Conservation (phyloP, 1,140 invertebrate genomes). For the Protaetia brevitarsis region DNA sequence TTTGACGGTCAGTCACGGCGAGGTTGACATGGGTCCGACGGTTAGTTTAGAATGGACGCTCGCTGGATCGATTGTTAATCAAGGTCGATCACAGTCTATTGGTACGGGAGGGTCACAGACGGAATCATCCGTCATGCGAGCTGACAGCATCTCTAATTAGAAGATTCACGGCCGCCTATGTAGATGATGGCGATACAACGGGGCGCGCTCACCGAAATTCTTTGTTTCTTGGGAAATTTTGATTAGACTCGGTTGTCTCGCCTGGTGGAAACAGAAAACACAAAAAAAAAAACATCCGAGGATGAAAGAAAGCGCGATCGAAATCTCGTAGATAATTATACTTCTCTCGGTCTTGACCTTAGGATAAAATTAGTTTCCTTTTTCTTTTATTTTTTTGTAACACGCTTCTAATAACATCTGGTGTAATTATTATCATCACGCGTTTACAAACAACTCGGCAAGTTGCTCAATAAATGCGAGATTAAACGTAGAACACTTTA, state of each 20-base stretch:
- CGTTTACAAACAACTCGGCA: too few relatives aligned
- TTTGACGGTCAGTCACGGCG: conserved; percentile 36
- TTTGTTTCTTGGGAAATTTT: conserved; percentile 2
- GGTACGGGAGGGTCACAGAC: conserved; percentile 28
- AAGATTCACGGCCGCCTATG: conserved; percentile 16
- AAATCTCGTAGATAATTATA: too few relatives aligned
- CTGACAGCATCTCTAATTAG: conserved; percentile 36
- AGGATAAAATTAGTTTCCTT: too few relatives aligned
- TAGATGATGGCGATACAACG: conserved; percentile 12
- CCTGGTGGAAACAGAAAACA: too few relatives aligned
- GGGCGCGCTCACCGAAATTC: background rate
- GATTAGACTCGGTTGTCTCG: conserved; percentile 1
- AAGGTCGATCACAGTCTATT: conserved; percentile 33
- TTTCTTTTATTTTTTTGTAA: too few relatives aligned
- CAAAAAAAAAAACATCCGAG: too few relatives aligned
- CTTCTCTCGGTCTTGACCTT: too few relatives aligned
- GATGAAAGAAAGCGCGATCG: too few relatives aligned
- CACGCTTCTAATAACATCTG: too few relatives aligned
- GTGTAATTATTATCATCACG: too few relatives aligned
- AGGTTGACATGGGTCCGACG: conserved; percentile 39
- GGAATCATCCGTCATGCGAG: conserved; percentile 31
- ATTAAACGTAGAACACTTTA: too few relatives aligned
- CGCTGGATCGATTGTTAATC: conserved; percentile 23
- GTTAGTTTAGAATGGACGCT: conserved; percentile 30
- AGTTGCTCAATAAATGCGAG: too few relatives aligned